Percentiles rank a stretch among this genome's conserved stretches.
Conservation (phyloP, 2,888 invertebrate genomes). For the Proisotoma minuta region DNA sequence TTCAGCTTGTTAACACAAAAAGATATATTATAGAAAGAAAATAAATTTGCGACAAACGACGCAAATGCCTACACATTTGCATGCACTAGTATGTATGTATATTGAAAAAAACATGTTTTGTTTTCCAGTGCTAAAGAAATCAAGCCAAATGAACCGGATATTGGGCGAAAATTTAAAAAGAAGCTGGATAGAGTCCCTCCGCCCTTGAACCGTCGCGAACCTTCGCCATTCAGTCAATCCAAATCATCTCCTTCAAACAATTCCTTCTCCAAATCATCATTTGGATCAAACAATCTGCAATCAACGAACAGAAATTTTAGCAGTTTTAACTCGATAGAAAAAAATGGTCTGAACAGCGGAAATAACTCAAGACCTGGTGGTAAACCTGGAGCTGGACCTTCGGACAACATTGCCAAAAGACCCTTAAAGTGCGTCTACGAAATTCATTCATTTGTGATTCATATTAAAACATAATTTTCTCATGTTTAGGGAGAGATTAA, state of each 20-base stretch:
- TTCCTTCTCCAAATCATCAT: slow-evolving; percentile 18
- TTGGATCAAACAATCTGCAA: not conserved
- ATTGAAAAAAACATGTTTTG: not conserved
- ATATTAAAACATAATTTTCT: not conserved
- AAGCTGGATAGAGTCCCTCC: slow-evolving; percentile 52
- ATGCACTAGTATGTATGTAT: not conserved
- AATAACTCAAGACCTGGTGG: slow-evolving; percentile 9
- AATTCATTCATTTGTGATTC: not conserved
- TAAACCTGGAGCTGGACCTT: slow-evolving; percentile 8
- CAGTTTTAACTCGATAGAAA: not conserved
- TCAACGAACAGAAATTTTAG: slow-evolving; percentile 1
- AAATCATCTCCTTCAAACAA: slow-evolving; percentile 27
- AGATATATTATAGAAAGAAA: not conserved
- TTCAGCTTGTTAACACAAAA: too few species aligned
- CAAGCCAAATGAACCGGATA: slow-evolving; percentile 83
- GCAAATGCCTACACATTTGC: too few species aligned
- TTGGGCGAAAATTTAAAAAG: slow-evolving; percentile 80
- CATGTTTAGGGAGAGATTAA: slow-evolving; percentile 75
- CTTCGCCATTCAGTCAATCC: slow-evolving; percentile 36
- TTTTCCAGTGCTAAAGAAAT: slow-evolving; percentile 80
- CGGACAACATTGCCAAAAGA: slow-evolving; percentile 31
- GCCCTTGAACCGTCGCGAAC: slow-evolving; percentile 36
- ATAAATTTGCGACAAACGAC: too few species aligned
- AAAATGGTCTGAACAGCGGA: slow-evolving; percentile 12
- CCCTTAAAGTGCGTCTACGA: slow-evolving; percentile 34